Conservation (phyloP, 1,140 invertebrate genomes). For the Globodera rostochiensis region DNA sequence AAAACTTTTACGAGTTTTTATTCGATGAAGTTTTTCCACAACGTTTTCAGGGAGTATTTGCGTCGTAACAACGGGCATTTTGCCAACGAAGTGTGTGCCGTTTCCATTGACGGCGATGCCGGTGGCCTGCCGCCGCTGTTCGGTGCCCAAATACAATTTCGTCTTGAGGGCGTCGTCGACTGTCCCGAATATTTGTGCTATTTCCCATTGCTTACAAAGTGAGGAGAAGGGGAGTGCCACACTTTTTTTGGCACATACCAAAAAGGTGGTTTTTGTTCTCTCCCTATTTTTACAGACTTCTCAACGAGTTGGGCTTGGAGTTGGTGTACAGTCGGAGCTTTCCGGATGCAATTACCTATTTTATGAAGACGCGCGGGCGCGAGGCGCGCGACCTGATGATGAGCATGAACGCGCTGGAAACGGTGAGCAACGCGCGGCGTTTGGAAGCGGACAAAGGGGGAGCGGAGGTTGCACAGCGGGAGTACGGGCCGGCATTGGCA, state of each 20-base stretch:
- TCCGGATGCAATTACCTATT: conserved; percentile 78
- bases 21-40: conserved; percentile 5
- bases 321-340: conserved; percentile 77
- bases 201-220: conserved; percentile 81
- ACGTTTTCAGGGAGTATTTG: conserved; percentile 13
- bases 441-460: conserved; percentile 2
- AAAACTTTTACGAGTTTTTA: conserved; percentile 27
- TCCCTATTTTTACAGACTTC: conserved; percentile 71
- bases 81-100: conserved; percentile 66
- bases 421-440: conserved; percentile 44
- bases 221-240: conserved; percentile 58
- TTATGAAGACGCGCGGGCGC: conserved; percentile 69
- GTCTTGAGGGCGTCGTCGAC: conserved; percentile 90
- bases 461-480: conserved; percentile 17
- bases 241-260: conserved; percentile 63
- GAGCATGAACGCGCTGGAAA: conserved; percentile 78
- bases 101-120: conserved; percentile 74
- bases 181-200: conserved; percentile 98
- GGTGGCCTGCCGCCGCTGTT: conserved; percentile 79
- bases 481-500: conserved; percentile 32
- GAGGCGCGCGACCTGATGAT: conserved; percentile 72
- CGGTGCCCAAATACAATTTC: conserved; percentile 93
- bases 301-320: conserved; percentile 79
- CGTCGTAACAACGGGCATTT: conserved; percentile 37
- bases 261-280: too few relatives aligned